Conservation (phyloP, 2,797 vertebrate species). For the Onychomys leucogaster region DNA sequence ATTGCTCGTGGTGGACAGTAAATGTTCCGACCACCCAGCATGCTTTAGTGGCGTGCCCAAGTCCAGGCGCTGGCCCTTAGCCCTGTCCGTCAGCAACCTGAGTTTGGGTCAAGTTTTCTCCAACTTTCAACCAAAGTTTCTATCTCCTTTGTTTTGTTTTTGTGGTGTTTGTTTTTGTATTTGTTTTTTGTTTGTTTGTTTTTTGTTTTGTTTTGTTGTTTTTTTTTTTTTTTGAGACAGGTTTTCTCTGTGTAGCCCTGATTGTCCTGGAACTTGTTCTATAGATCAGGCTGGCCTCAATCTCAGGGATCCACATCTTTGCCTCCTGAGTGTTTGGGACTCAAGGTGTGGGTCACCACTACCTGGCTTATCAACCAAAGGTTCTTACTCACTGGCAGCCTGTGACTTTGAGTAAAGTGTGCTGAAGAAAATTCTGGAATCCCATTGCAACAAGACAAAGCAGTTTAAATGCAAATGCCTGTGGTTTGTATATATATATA, state of each 20-base stretch:
- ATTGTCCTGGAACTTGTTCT: neutral
- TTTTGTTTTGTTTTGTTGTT: neutral
- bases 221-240: neutral
- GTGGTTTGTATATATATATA: neutral
- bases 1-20: neutral
- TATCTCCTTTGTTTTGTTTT: neutral
- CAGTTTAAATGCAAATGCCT: neutral
- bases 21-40: slow-evolving; percentile 11
- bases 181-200: neutral
- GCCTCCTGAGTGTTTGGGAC: neutral
- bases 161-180: neutral
- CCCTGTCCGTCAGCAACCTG: neutral
- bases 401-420: neutral
- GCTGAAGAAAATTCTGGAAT: neutral
- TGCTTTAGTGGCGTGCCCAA: neutral
- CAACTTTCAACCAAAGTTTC: neutral
- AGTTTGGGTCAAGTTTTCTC: neutral
- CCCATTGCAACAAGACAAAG: neutral
- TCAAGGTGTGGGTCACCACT: neutral
- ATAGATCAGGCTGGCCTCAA: neutral
- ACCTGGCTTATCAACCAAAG: neutral
- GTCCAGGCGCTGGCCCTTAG: neutral
- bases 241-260: neutral
- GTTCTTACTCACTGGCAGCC: neutral
- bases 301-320: neutral